Conservation (phyloP, 2,113 vertebrate species). For the Crotalus helleri region DNA sequence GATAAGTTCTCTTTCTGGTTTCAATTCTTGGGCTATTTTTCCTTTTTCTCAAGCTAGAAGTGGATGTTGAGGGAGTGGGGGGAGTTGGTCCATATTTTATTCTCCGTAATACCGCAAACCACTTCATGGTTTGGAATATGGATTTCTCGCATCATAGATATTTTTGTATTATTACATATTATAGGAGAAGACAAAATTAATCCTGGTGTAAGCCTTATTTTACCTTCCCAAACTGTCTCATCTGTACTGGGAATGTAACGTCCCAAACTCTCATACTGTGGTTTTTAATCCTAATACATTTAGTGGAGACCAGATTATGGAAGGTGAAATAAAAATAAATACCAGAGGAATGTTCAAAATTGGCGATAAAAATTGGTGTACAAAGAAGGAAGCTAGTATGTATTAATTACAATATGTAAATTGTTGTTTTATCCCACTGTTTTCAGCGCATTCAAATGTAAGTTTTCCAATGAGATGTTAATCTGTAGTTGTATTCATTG, state of each 20-base stretch:
- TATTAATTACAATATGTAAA: background rate
- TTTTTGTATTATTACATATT: background rate
- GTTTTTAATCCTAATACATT: background rate
- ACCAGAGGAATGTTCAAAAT: background rate
- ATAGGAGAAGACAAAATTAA: background rate
- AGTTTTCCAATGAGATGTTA: background rate
- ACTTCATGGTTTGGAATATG: background rate
- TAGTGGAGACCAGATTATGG: background rate
- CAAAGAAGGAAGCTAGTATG: background rate
- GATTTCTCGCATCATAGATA: background rate
- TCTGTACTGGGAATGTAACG: background rate
- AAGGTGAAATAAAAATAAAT: background rate
- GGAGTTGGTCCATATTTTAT: background rate
- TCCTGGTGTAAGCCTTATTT: background rate
- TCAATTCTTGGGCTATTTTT: background rate
- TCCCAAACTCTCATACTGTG: background rate
- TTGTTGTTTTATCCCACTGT: background rate
- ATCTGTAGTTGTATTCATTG: background rate
- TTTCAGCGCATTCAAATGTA: background rate
- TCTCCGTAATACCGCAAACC: background rate
- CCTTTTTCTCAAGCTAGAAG: background rate
- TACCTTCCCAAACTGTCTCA: background rate
- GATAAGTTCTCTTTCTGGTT: conserved; percentile 5
- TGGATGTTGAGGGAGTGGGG: background rate
- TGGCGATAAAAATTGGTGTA: background rate